Conservation (phyloP, 1,140 invertebrate species). For the Oncopeltus fasciatus region DNA sequence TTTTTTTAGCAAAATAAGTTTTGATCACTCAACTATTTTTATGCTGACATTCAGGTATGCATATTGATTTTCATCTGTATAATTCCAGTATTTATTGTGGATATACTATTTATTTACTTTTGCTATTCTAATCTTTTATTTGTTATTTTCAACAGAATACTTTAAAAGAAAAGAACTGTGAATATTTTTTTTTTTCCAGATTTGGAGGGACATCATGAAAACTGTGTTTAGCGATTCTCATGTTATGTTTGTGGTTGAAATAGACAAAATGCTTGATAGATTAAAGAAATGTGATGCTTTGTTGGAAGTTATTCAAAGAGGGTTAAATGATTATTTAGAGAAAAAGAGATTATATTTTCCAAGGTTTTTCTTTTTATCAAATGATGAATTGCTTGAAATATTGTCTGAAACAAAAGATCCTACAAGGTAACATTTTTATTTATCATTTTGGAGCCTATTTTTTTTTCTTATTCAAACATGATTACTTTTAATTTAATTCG, state of each 20-base stretch:
- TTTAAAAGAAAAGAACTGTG: no score
- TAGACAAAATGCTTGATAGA: constrained; percentile 85
- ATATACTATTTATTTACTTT: no score
- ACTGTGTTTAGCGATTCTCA: constrained; percentile 57
- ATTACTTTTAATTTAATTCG: not conserved
- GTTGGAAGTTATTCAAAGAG: constrained; percentile 78
- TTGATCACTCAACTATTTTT: no score
- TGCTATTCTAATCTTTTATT: no score
- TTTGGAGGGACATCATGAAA: constrained; percentile 92
- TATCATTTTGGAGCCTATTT: no score
- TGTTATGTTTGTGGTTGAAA: constrained; percentile 72
- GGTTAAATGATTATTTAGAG: constrained; percentile 86
- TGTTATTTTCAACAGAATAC: no score
- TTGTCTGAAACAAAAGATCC: constrained; percentile 94
- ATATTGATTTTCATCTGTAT: no score
- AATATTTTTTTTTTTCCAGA: constrained; percentile 30
- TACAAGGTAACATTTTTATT: constrained; percentile 50
- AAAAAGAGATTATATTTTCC: constrained; percentile 91
- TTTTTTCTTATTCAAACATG: not conserved
- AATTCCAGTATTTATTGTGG: no score
- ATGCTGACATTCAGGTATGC: no score
- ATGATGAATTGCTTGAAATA: constrained; percentile 91
- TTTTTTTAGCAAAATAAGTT: no score
- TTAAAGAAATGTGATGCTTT: constrained; percentile 78
- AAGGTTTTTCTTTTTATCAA: constrained; percentile 93